Conservation (phyloP, 2,113 vertebrate species). For the Cathartes aura region DNA sequence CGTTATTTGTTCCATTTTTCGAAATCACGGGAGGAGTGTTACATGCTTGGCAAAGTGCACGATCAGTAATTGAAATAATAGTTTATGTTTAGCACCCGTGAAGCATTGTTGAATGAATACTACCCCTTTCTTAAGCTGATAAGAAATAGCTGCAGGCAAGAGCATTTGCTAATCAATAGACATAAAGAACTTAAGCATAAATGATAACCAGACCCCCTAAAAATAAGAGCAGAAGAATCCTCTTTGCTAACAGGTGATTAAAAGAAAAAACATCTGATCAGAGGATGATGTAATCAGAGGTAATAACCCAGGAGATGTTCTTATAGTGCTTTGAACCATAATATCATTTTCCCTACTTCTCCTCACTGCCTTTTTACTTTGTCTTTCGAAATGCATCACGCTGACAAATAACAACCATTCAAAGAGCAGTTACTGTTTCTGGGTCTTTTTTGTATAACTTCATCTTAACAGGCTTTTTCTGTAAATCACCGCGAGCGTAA, state of each 20-base stretch:
- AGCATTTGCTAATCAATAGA: not conserved
- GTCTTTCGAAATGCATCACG: not conserved
- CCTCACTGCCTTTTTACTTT: not conserved
- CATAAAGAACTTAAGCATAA: not conserved
- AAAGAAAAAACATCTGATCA: not conserved
- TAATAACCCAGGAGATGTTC: not conserved
- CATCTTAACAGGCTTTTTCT: not conserved
- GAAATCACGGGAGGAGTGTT: not conserved
- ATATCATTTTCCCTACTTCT: not conserved
- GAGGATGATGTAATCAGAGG: not conserved
- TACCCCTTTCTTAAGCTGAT: not conserved
- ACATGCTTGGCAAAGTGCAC: not conserved
- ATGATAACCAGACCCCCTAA: not conserved
- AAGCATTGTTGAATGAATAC: not conserved
- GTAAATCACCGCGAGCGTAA: fast-evolving
- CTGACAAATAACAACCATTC: not conserved
- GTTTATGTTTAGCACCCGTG: not conserved
- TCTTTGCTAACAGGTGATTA: not conserved
- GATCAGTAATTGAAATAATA: not conserved
- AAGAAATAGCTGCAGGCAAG: not conserved
- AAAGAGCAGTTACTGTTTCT: not conserved
- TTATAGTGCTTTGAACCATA: not conserved
- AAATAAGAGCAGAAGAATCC: not conserved
- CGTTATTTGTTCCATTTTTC: not conserved
- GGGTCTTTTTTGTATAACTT: not conserved